A percentile compares a stretch with the other conserved stretches of the same genome.
These are phyloP conservation scores for Limnephilus marmoratus DNA, from an alignment of 2,888 invertebrate genomes.

Conservation along the genomic window DNA sequence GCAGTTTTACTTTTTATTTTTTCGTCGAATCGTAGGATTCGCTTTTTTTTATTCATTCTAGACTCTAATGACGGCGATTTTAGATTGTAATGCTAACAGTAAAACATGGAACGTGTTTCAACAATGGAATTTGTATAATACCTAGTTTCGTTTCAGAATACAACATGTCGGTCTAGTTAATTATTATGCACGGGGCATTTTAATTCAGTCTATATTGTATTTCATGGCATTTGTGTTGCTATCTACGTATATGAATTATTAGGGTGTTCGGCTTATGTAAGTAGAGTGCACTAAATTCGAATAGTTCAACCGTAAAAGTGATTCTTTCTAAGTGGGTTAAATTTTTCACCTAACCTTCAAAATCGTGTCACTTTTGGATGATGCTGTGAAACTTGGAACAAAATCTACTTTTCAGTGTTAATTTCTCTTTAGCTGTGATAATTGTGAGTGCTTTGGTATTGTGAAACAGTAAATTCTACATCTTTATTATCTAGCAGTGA, in stretches of 20 bases:
- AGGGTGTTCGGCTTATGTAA: constrained; percentile 37
- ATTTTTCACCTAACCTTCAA: constrained; percentile 48
- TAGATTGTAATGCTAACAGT: constrained; percentile 43
- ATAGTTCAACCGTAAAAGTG: constrained; percentile 40
- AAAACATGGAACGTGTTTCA: constrained; percentile 41
- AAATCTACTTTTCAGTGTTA: background rate
- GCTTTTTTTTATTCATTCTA: constrained; percentile 11
- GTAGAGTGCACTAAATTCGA: constrained; percentile 22
- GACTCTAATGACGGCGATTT: background rate
- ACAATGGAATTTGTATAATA: constrained; percentile 25
- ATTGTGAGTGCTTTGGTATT: background rate
- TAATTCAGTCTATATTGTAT: constrained; percentile 22
- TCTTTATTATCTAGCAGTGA: background rate
- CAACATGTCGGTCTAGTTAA: constrained; percentile 47
- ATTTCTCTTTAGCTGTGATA: background rate
- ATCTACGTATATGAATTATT: constrained; percentile 12
- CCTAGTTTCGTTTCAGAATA: constrained; percentile 27
- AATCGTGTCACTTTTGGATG: background rate
- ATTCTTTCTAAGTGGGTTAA: constrained; percentile 32
- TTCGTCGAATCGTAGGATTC: background rate
- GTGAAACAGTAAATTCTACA: background rate
- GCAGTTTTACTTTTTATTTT: constrained; percentile 20
- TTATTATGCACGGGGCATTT: constrained; percentile 27
- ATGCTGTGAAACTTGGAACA: background rate
- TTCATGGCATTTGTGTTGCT: constrained; percentile 27